Evolutionary conservation across 2,888 invertebrate genomes (phyloP), one percentile per base, ranked within the genome.

Genomic region (Papilio gigon): DNA sequence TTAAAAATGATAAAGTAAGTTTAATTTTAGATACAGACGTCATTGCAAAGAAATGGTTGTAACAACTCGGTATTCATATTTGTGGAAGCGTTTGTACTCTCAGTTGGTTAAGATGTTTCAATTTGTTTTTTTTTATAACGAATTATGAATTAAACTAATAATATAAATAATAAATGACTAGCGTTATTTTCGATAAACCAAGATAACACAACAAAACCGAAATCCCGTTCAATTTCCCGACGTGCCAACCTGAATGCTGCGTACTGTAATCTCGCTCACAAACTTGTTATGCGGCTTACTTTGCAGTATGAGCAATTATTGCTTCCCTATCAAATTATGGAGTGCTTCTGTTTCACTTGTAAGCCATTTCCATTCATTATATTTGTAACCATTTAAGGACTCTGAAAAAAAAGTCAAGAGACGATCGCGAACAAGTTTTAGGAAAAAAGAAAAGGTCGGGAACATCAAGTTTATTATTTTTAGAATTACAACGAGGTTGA

Each of bases 311-410:
- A 20, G 59, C 59, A 59, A 59, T 59, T 37, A 35, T 37, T 37
- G 59, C n/a, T 44, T 8, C 40, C 33, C 17, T 25, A 62, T 62
- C 33, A 62, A 30, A 62, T 62, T 33, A 33, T 47, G 14, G 14
- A 20, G 3, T 5, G 62, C 62, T 47, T 17, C 44, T 30, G 62
- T 33, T 47, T 17, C n/a, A n/a, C 33, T 62, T 33, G 47, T 14
- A 33, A 62, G 20, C 62, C 33, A 33, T 62, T 62, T 61, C 27
- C 22, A 25, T 27, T 61, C 25, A 61, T 61, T 35, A n/a, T 11
- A 30, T n/a, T 20, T 12, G 25, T 4, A 3, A 44, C 44, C 6
- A 44, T 17, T 44, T 9, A 20, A 17, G 17, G 20, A 17, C 17
- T 11, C 20, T 44, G 8, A 4, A 42, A 44, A 44, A 20, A 33